These are phyloP conservation scores for Sympetrum striolatum DNA, from an alignment of 2,888 invertebrate species.

Conservation along the genomic window DNA sequence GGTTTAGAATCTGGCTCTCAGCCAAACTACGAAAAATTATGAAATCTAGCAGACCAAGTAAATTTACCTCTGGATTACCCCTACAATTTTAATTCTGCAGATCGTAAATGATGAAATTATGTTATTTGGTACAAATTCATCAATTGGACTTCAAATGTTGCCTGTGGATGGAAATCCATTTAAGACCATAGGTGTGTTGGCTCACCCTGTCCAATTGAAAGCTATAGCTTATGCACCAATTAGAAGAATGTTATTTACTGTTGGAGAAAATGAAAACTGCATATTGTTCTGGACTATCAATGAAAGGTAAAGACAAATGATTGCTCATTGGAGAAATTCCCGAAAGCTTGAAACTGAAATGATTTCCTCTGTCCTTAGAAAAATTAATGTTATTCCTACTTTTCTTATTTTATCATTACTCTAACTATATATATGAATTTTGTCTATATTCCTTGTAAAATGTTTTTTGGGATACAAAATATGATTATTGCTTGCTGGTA, in stretches of 20 bases:
- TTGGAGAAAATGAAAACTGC: conserved; percentile 61
- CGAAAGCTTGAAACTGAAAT: too few species aligned
- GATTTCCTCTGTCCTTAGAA: too few species aligned
- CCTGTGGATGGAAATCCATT: conserved; percentile 80
- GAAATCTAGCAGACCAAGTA: background rate
- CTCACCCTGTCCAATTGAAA: conserved; percentile 70
- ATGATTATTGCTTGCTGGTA: too few species aligned
- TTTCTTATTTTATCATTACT: too few species aligned
- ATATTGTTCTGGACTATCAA: conserved; percentile 68
- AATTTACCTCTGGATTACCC: background rate
- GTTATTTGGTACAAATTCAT: conserved; percentile 69
- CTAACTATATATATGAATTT: too few species aligned
- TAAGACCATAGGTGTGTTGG: conserved; percentile 68
- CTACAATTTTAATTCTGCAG: background rate
- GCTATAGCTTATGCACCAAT: background rate
- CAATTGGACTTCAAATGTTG: conserved; percentile 72
- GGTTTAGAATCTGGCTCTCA: too few species aligned
- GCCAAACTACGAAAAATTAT: background rate
- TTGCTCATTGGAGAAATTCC: conserved; percentile 48
- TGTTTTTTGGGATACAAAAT: too few species aligned
- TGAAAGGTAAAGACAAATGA: conserved; percentile 59
- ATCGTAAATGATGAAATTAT: conserved; percentile 55
- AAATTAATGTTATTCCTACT: too few species aligned
- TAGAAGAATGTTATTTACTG: background rate
- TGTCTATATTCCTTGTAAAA: too few species aligned